phyloP scores from a whole-genome alignment of 2,797 vertebrate genomes.

The Tokudaia muenninki region DNA sequence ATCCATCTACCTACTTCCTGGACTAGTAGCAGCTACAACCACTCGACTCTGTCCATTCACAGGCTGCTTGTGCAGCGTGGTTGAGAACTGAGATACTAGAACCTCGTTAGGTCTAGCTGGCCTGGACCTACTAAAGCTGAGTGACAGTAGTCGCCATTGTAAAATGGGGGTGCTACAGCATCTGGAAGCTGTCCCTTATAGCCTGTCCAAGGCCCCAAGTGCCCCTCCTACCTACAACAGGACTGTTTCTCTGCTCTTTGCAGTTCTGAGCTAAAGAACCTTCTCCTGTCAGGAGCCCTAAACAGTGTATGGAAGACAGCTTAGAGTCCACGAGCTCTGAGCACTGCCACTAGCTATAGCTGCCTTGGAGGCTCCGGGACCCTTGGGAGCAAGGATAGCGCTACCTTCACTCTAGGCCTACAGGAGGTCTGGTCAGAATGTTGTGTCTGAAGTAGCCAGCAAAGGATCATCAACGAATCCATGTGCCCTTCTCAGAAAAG shows the following conservation, averaged over 20 bases:
- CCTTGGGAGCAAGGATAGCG: neutral
- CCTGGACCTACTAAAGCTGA: neutral
- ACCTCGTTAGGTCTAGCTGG: neutral
- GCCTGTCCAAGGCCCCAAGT: neutral
- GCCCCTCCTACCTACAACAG: neutral
- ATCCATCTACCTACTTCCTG: neutral
- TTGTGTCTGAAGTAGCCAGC: neutral
- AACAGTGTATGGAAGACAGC: neutral
- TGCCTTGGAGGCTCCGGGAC: neutral
- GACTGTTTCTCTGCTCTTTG: neutral
- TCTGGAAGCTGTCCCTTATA: neutral
- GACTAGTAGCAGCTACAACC: neutral
- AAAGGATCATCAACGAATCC: neutral
- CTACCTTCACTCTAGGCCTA: neutral
- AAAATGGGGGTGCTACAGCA: neutral
- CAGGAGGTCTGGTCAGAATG: neutral
- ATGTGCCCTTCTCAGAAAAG: neutral
- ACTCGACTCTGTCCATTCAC: too few species aligned
- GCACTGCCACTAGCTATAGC: neutral
- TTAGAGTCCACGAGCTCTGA: neutral
- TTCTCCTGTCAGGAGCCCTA: neutral
- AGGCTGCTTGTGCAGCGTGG: neutral
- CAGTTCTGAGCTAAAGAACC: neutral
- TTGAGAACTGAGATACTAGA: neutral
- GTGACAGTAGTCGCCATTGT: neutral